A percentile compares a stretch with the other conserved stretches of the same genome.
Conservation (phyloP, 2,888 invertebrate genomes). For the Copidosoma aretas region DNA sequence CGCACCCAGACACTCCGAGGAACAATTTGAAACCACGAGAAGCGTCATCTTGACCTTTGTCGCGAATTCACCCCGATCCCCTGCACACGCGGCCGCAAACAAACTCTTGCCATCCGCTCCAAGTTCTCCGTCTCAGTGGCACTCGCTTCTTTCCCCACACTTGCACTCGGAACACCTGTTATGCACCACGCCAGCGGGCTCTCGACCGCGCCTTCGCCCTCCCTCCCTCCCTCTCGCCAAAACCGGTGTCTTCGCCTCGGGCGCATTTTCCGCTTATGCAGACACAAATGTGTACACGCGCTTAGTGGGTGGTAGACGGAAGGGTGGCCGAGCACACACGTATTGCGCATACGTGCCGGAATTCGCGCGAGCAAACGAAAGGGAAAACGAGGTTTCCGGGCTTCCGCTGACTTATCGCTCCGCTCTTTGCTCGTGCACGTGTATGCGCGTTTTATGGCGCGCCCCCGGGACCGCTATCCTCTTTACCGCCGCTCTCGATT, state of each 20-base stretch:
- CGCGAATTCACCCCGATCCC: too few species aligned
- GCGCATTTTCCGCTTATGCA: slow-evolving; percentile 2
- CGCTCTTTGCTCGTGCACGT: slow-evolving; percentile 7
- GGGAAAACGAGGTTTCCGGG: slow-evolving; percentile 54
- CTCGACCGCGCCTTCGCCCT: slow-evolving; percentile 1
- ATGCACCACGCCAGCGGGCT: slow-evolving; percentile 12
- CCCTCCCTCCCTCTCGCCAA: not conserved
- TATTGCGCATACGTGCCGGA: slow-evolving; percentile 56
- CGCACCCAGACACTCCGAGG: too few species aligned
- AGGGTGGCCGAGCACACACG: slow-evolving; percentile 23
- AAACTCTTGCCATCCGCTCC: too few species aligned
- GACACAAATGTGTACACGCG: slow-evolving; percentile 1
- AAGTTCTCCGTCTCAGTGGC: too few species aligned
- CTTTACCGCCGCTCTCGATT: too few species aligned
- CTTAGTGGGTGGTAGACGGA: not conserved
- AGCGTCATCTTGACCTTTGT: too few species aligned
- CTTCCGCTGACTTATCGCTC: slow-evolving; percentile 37
- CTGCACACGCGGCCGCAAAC: too few species aligned
- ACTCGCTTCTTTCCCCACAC: too few species aligned
- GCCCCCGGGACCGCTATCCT: too few species aligned
- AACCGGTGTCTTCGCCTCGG: slow-evolving; percentile 3
- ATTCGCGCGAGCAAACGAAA: slow-evolving; percentile 52
- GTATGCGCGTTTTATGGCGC: too few species aligned
- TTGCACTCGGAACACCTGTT: too few species aligned
- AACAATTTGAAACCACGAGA: too few species aligned